These are phyloP conservation scores for Epistrophe eligans DNA, from an alignment of 2,888 invertebrate genomes.

Conservation along the genomic window DNA sequence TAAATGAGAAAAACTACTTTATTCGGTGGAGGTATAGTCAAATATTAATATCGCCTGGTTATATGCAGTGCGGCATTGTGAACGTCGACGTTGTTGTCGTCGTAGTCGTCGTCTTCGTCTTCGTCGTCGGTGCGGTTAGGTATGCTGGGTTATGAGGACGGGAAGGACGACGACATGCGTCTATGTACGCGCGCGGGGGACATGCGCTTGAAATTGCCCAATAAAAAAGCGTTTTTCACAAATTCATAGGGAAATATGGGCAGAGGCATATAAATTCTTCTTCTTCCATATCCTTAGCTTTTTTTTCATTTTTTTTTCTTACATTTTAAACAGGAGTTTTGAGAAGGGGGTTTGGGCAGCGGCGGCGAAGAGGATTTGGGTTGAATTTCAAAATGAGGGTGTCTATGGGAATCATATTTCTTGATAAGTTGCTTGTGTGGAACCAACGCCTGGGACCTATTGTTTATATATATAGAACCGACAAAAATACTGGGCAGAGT, in stretches of 20 bases:
- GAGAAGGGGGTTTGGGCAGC: not conserved
- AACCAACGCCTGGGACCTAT: slow-evolving; percentile 64
- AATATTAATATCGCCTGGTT: slow-evolving; percentile 73
- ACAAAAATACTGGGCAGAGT: slow-evolving; percentile 1
- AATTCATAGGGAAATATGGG: slow-evolving; percentile 79
- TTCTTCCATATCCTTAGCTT: slow-evolving; percentile 78
- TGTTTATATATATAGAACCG: slow-evolving; percentile 59
- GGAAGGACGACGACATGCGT: slow-evolving; percentile 74
- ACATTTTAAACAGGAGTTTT: slow-evolving; percentile 68
- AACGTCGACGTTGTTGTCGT: not conserved
- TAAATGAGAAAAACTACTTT: slow-evolving; percentile 66
- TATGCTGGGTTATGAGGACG: slow-evolving; percentile 23
- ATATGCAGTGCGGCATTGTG: slow-evolving; percentile 75
- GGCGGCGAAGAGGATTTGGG: not conserved
- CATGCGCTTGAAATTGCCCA: slow-evolving; percentile 80
- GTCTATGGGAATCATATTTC: slow-evolving; percentile 68
- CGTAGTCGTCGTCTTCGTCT: not conserved
- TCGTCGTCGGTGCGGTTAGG: not conserved
- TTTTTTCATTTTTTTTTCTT: slow-evolving; percentile 75
- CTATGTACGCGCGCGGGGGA: slow-evolving; percentile 77
- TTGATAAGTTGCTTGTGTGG: slow-evolving; percentile 58
- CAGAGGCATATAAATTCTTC: slow-evolving; percentile 78
- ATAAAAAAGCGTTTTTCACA: slow-evolving; percentile 80
- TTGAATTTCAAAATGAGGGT: slow-evolving; percentile 54
- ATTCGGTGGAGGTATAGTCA: slow-evolving; percentile 72